Base-by-base conservation (phyloP, 2,113 vertebrate species). In the Lagopus muta region DNA sequence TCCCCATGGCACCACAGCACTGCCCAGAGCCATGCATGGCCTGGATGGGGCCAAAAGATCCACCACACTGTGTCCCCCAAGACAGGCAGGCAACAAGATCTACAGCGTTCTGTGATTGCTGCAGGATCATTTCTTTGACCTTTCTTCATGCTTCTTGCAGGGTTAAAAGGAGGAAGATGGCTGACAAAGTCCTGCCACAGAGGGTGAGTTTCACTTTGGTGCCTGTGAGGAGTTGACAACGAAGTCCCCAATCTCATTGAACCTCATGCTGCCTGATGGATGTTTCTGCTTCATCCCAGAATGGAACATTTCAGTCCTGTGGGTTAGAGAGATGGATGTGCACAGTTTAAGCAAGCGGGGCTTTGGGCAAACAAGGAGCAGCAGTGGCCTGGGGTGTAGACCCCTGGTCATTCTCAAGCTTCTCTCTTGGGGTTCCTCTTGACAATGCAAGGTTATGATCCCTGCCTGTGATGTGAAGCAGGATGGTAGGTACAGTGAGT, bases 161-260 rank as follows among this genome's bases (percentile, higher is more conserved):
- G 93, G 93, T 98, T 72, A 99, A 99, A 94, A 98, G 99, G 96
- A 99, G 99, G 93, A 99, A 99, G 97, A 99, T 99, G 99, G 99
- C 99, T 32, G 99, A 99, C 98, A 99, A 99, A 96, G 98, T 99
- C 96, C 98, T 99, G 91, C 99, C 99, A 10, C 99, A 99, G 97
- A 98, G 99, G 98, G 99, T 99, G 97, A 98, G 98, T 97, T 54
- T 72, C 16, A 4, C 62, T 52, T 54, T 0, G 1, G 60, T 16
- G 27, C 0, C 0, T 25, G 45, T 19, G 30, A 15, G 62, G 55
- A 24, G 36, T 52, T 25, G 75, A 66, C 58, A 38, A 32, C 20
- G 60, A 22, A 7, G 4, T 67, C 32, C 38, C 47, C 6, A 19
- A n/a, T 38, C 28, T 50, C 7, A 0, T 27, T 8, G 21, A 22